phyloP scores from a whole-genome alignment of 2,113 vertebrate genomes.

The Polyodon spathula region DNA sequence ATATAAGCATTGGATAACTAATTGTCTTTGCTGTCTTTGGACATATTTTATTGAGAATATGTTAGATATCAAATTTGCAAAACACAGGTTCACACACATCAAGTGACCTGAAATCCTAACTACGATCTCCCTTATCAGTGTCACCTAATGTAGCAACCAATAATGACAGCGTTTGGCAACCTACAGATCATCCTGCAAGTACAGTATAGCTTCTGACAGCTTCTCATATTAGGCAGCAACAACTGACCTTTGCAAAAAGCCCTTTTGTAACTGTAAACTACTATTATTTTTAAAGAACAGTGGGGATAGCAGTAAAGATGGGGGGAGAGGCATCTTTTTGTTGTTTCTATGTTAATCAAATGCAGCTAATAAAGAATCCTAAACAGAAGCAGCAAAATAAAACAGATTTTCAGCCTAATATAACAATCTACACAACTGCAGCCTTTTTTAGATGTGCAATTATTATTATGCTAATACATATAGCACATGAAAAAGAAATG shows the following conservation, averaged over 20 bases:
- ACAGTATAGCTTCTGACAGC: slow-evolving; percentile 7
- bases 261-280: background rate
- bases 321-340: too few species aligned
- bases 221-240: background rate
- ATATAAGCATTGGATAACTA: too few species aligned
- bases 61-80: background rate
- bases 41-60: too few species aligned
- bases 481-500: too few species aligned
- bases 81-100: background rate
- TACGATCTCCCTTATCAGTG: slow-evolving; percentile 1
- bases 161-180: slow-evolving; percentile 1
- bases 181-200: slow-evolving; percentile 1
- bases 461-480: too few species aligned
- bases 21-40: too few species aligned
- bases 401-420: too few species aligned
- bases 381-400: too few species aligned
- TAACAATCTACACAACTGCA: too few species aligned
- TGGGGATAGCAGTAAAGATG: background rate
- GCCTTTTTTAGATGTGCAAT: too few species aligned
- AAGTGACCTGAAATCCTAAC: background rate
- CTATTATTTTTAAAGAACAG: slow-evolving; percentile 3
- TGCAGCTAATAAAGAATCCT: too few species aligned
- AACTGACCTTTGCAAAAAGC: background rate
- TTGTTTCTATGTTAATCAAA: background rate
- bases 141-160: background rate